These are phyloP conservation scores for Kryptolebias marmoratus DNA, from an alignment of 2,113 vertebrate genomes.

Conservation along the genomic window DNA sequence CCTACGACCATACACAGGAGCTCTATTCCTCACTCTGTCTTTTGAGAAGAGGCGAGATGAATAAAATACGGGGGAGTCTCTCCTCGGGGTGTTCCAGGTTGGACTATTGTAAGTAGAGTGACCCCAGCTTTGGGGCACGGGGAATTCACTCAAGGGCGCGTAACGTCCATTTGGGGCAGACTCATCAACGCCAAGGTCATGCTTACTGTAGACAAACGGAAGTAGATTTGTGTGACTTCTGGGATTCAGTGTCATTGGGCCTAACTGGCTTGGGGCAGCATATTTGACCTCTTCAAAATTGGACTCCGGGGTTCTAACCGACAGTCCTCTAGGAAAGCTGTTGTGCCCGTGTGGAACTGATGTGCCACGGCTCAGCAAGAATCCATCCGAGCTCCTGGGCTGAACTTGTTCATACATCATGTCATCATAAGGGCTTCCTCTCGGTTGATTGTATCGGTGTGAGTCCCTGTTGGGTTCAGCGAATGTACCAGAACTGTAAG, in stretches of 20 bases:
- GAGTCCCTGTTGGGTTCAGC: not conserved
- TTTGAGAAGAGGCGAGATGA: not conserved
- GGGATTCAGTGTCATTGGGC: conserved; percentile 31
- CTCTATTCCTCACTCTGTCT: not conserved
- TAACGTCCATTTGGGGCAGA: conserved; percentile 47
- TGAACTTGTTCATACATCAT: not conserved
- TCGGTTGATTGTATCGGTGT: not conserved
- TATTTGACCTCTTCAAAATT: conserved; percentile 54
- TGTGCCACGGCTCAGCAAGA: not conserved
- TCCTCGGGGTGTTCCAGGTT: not conserved
- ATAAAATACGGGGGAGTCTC: conserved; percentile 2
- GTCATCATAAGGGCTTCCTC: not conserved
- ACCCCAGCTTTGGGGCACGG: conserved; percentile 29
- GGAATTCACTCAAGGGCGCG: conserved; percentile 17
- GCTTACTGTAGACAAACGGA: conserved; percentile 32
- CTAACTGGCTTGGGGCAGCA: conserved; percentile 33
- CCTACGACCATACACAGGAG: not conserved
- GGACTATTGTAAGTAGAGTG: conserved; percentile 22
- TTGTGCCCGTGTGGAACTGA: conserved; percentile 5
- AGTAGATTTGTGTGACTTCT: conserved; percentile 25
- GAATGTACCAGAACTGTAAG: not conserved
- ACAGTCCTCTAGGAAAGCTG: conserved; percentile 33
- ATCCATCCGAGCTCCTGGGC: conserved; percentile 1
- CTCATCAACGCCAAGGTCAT: conserved; percentile 41
- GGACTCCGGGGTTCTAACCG: conserved; percentile 3